A percentile compares a stretch with the other conserved stretches of the same genome.
Conservation (phyloP, 2,113 vertebrate genomes). For the Rhinoptilus africanus region DNA sequence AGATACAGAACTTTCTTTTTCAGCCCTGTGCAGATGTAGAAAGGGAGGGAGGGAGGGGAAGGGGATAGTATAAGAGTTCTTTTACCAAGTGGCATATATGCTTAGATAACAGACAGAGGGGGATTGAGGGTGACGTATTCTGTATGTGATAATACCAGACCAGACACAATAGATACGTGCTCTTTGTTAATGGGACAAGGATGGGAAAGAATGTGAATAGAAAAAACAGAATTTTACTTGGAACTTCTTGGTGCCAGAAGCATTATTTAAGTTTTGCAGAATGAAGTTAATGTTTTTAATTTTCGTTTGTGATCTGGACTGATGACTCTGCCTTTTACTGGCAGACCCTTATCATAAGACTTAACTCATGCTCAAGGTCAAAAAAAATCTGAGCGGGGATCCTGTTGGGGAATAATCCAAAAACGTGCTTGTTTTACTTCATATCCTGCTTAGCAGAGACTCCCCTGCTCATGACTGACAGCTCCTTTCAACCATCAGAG, state of each 20-base stretch:
- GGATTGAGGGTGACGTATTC: background rate
- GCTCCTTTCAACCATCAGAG: constrained; percentile 1
- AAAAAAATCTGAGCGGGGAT: background rate
- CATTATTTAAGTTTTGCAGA: constrained; percentile 4
- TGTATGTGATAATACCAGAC: background rate
- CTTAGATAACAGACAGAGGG: background rate
- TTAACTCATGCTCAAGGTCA: background rate
- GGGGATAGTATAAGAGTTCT: background rate
- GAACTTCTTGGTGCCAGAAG: background rate
- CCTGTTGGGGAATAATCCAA: background rate
- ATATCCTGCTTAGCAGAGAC: background rate
- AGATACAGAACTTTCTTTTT: background rate
- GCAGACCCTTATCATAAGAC: background rate
- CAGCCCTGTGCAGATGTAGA: background rate
- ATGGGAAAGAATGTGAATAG: background rate
- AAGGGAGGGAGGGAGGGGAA: background rate
- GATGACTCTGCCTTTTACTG: background rate
- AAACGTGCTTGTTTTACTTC: background rate
- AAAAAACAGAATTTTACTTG: background rate
- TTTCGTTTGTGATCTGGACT: background rate
- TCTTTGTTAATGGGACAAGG: background rate
- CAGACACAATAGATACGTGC: background rate
- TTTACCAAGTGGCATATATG: background rate
- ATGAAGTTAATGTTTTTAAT: background rate
- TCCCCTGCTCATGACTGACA: background rate